Evolutionary conservation across 2,888 invertebrate genomes (phyloP), one percentile per base, ranked within the genome.

Genomic region (Drosophila rubida): DNA sequence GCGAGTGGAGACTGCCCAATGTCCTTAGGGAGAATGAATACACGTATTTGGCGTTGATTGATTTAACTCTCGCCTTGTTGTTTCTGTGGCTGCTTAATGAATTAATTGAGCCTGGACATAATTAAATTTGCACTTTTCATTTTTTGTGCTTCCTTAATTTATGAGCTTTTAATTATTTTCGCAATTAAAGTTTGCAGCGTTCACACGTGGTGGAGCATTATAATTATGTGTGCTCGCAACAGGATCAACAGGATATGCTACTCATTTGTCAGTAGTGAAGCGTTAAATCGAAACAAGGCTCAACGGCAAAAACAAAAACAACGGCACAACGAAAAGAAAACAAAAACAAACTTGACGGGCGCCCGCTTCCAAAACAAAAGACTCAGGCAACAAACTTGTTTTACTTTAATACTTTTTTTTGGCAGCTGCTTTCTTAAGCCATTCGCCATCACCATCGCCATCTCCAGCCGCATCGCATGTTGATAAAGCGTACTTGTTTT

Each of bases 151-250:
- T 50, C 46, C 44, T 39, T 78, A 75, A 84, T 86, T 88, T 88
- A 84, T 88, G 88, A 74, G 87, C 68, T 86, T 88, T 88, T 84
- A 84, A 84, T 88, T 86, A 84, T 80, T 83, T 83, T 78, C 53
- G 84, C 70, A 80, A 84, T 84, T 84, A 86, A 83, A 80, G 65
- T 44, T 51, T 54, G 49, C 64, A 22, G 46, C 41, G 60, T 69
- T 80, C 79, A 71, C 79, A 72, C 72, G 75, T 63, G 41, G 41
- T 37, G 16, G 27, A 42, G 65, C 69, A 64, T 32, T 65, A 70
- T 80, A 78, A 78, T 83, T 83, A 80, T 80, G 67, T 80, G 67
- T 75, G 58, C 81, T 70, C 37, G 49, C 69, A 79, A 77, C 88
- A 82, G 83, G 86, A 86, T 86, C 78, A 75, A 83, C 88, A 85